Evolutionary conservation across 2,797 vertebrate species (phyloP), one percentile per base, ranked within the genome.

Genomic region (Leptoclinus maculatus): DNA sequence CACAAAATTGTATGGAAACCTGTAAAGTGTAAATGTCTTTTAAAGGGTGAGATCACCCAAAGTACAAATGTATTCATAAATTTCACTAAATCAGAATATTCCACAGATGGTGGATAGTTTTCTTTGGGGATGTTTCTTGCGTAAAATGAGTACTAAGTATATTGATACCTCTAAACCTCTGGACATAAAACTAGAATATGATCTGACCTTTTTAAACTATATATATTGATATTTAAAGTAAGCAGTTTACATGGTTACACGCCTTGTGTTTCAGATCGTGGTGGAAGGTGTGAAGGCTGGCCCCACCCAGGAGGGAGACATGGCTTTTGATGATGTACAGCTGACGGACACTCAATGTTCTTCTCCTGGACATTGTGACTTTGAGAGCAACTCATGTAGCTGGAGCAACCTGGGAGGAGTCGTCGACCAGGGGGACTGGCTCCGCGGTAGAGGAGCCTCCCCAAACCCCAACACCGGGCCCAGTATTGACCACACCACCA

Each of bases 291-390:
- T 95, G 73, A 93, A 87, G 65, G 54, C 64, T 4, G 93, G 92
- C 4, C 85, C 87, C 17, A 87, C 80, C 14, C 75, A 59, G 41
- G 84, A 91, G 67, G 94, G 93, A 54, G 92, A 90, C 80, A 83
- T 96, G 79, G 95, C 95, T 7, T 85, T 96, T 60, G 95, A 96
- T 84, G 95, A 96, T n/a, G 82, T 96, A 2, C 79, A 76, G 49
- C 57, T 95, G 72, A 90, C 87, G 3, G 74, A 88, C 4, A 21
- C 65, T 51, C 80, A 82, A 8, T 96, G 95, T 76, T 82, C 90
- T 36, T 57, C 86, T 57, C 80, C 49, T 54, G 93, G 90, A 73
- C 71, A 81, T 34, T 96, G 95, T 85, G 92, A 96, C 91, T 96
- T 96, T 86, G 94, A 96, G 83, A 72, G 11, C 51, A 92, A 88